phyloP scores from a whole-genome alignment of 2,113 vertebrate species.

The Tragelaphus strepsiceros region DNA sequence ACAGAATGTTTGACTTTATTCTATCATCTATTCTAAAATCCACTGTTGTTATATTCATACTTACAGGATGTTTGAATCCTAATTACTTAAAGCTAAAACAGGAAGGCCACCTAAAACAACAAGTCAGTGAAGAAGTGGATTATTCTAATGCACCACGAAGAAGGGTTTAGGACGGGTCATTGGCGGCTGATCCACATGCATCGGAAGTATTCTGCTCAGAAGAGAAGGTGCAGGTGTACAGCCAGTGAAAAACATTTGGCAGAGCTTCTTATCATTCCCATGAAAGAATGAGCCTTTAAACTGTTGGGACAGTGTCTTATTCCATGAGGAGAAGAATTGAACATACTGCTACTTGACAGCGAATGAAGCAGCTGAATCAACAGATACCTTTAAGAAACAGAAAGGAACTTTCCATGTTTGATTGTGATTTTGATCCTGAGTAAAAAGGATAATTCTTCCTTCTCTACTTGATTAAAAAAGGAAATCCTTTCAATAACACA shows the following conservation, averaged over 20 bases:
- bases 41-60: neutral
- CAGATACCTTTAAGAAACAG: neutral
- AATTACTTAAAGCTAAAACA: neutral
- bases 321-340: neutral
- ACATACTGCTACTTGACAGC: neutral
- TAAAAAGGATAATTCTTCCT: neutral
- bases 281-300: neutral
- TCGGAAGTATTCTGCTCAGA: neutral
- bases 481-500: neutral
- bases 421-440: neutral
- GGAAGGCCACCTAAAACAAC: neutral
- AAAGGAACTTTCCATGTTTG: neutral
- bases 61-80: neutral
- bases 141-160: neutral
- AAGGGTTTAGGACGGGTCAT: neutral
- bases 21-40: neutral
- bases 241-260: neutral
- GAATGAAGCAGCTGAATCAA: neutral
- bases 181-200: neutral
- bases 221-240: neutral
- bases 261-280: neutral
- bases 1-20: neutral
- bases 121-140: neutral
- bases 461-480: neutral
- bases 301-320: neutral